Evolutionary conservation across 2,797 vertebrate genomes (phyloP).

Genomic region (Adrianichthys oophorus): DNA sequence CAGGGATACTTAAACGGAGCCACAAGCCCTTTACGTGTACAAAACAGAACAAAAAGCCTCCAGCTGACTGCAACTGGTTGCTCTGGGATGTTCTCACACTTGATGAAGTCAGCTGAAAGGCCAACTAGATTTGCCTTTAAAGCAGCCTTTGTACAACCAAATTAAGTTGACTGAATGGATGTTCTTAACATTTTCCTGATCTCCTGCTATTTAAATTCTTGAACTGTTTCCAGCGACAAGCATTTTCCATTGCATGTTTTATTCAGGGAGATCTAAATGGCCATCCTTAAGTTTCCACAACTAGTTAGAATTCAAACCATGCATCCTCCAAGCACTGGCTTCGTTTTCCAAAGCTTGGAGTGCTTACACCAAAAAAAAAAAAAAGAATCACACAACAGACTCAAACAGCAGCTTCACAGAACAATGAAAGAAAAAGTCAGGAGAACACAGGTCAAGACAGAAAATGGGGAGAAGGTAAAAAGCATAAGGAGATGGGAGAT

Average conservation of each 20-base stretch:
- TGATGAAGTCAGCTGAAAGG: conserved; percentile 38
- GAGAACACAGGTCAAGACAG: conserved; percentile 27
- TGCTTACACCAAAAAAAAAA: conserved; percentile 17
- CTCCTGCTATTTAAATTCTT: conserved; percentile 27
- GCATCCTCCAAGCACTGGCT: neutral
- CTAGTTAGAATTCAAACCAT: conserved; percentile 23
- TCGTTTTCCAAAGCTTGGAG: conserved; percentile 3
- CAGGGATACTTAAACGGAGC: conserved; percentile 34
- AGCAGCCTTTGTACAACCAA: conserved; percentile 28
- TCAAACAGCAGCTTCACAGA: conserved; percentile 31
- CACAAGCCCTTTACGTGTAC: conserved; percentile 35
- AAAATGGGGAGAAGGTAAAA: conserved; percentile 24
- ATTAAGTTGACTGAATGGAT: conserved; percentile 37
- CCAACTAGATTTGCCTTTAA: conserved; percentile 19
- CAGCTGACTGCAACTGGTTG: conserved; percentile 17
- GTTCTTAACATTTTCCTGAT: conserved; percentile 7
- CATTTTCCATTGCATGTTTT: conserved; percentile 4
- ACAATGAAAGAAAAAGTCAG: conserved; percentile 18
- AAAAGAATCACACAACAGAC: neutral
- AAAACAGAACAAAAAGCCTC: conserved; percentile 21
- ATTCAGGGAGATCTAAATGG: conserved; percentile 3
- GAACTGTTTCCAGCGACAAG: conserved; percentile 18
- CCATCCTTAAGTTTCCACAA: conserved; percentile 11
- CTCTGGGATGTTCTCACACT: conserved; percentile 44
- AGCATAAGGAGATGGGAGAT: conserved; percentile 10